Percentiles rank a stretch among this genome's conserved stretches.
Evolutionary conservation across 2,888 invertebrate genomes (phyloP).

Genomic region (Agriotes lineatus): DNA sequence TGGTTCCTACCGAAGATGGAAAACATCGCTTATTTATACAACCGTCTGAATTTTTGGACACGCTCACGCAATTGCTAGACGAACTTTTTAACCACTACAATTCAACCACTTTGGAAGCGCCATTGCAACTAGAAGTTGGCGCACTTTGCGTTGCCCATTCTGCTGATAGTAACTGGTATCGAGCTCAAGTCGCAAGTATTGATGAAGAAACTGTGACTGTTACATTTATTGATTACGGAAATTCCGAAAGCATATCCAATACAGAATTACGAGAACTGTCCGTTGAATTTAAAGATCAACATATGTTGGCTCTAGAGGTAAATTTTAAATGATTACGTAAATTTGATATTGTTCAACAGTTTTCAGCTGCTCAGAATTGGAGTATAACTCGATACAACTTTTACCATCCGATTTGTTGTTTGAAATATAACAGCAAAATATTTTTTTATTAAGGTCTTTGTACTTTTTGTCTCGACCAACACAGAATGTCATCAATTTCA

Average conservation of each 20-base stretch:
- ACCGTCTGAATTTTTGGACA: constrained; percentile 66
- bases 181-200: constrained; percentile 49
- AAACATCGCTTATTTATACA: constrained; percentile 73
- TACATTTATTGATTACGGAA: constrained; percentile 79
- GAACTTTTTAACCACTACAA: constrained; percentile 73
- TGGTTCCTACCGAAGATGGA: constrained; percentile 64
- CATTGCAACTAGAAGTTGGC: constrained; percentile 67
- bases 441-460: too few species aligned
- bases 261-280: constrained; percentile 57
- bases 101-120: constrained; percentile 56
- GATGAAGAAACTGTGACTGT: constrained; percentile 68
- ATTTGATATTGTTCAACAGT: too few species aligned
- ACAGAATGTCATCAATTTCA: too few species aligned
- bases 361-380: too few species aligned
- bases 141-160: constrained; percentile 71
- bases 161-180: constrained; percentile 62
- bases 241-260: constrained; percentile 71
- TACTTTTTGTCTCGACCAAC: too few species aligned
- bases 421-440: too few species aligned
- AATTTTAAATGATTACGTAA: constrained; percentile 19
- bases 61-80: constrained; percentile 66
- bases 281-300: constrained; percentile 54
- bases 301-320: constrained; percentile 57
- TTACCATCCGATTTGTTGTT: too few species aligned
- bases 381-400: too few species aligned